A percentile compares a stretch with the other conserved stretches of the same genome.
These are phyloP conservation scores for Psilopogon haemacephalus DNA, from an alignment of 2,113 vertebrate species.

Conservation along the genomic window DNA sequence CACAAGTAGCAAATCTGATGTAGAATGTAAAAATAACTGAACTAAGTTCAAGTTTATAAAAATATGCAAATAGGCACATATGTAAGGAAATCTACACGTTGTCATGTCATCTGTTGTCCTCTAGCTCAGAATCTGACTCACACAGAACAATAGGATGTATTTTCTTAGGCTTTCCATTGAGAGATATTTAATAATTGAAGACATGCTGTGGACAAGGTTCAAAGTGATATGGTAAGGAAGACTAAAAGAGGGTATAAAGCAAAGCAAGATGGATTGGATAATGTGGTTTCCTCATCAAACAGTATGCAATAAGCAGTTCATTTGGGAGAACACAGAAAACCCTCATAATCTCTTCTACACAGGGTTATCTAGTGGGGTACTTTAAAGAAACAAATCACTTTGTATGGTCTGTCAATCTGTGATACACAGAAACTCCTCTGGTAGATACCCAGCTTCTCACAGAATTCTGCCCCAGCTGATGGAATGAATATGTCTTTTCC, in stretches of 20 bases:
- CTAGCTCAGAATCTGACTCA: background rate
- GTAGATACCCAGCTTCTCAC: background rate
- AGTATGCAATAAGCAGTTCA: background rate
- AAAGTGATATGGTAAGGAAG: no score
- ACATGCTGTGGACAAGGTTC: no score
- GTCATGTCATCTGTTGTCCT: background rate
- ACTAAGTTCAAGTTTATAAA: background rate
- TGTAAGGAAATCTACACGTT: background rate
- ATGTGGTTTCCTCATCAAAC: background rate
- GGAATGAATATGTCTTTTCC: background rate
- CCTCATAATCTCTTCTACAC: background rate
- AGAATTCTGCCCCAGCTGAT: background rate
- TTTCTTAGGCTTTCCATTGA: background rate
- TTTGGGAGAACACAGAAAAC: background rate
- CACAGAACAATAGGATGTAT: background rate
- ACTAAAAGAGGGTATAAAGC: no score
- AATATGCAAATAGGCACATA: background rate
- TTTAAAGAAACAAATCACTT: background rate
- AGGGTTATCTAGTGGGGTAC: background rate
- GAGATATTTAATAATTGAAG: no score
- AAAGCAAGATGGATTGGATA: no score
- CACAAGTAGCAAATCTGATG: background rate
- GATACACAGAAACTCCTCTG: background rate
- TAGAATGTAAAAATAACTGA: background rate
- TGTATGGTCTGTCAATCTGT: background rate